Evolutionary conservation across 2,113 vertebrate species (phyloP), one percentile per base, ranked within the genome.

Genomic region (Pedionomus torquatus): DNA sequence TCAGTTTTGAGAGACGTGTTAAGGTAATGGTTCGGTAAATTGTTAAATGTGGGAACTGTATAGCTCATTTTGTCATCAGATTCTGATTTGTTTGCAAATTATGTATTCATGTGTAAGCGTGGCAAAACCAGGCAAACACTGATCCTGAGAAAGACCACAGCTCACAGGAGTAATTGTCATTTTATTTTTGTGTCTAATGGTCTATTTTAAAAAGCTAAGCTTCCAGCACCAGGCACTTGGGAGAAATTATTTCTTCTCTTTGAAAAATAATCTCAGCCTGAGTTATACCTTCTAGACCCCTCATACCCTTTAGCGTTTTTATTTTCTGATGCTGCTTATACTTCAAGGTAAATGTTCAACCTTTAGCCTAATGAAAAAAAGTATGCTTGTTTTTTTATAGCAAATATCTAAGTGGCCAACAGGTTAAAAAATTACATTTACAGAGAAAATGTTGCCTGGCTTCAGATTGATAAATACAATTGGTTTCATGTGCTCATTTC

Each of bases 311-410:
- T 61, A 71, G 33, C 6, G 76, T 76, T 83, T 87, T 51, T 86
- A 49, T 14, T 51, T 24, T 60, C 39, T 64, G 48, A 52, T 78
- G 68, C 35, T 78, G 26, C 78, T 90, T 91, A 69, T 49, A 35
- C 39, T 84, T 87, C 46, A 93, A 77, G 54, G 89, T 74, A 11
- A 84, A 84, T 89, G 93, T 95, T 95, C 54, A 91, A 72, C 83
- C 44, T 95, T 95, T 92, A 93, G 26, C 55, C 65, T 87, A 76
- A 87, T 82, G 88, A 76, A 94, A 88, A 19, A 66, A 90, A 75
- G 5, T 35, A 30, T 75, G 21, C n/a, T 85, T 65, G 8, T 68
- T 89, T 87, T 90, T 96, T 54, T 51, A 28, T 60, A 82, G 31
- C 16, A 94, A 96, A 55, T 51, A 87, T 44, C 10, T 49, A 93